phyloP scores from a whole-genome alignment of 2,888 invertebrate genomes.

The Laothoe populi region DNA sequence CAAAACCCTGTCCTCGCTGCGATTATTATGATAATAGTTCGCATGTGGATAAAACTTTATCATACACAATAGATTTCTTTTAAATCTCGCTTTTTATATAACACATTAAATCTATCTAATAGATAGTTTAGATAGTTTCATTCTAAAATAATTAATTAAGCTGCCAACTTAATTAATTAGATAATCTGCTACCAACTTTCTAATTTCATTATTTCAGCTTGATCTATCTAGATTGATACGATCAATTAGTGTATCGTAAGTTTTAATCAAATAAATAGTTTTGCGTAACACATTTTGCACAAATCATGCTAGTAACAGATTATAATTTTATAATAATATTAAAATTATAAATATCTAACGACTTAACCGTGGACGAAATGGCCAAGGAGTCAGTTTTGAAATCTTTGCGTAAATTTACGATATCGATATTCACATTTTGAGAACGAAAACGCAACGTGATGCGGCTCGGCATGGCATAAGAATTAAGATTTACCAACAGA shows the following conservation, averaged over 20 bases:
- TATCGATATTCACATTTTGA: slow-evolving; percentile 7
- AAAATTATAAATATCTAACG: slow-evolving; percentile 10
- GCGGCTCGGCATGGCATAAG: slow-evolving; percentile 10
- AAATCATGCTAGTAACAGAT: slow-evolving; percentile 7
- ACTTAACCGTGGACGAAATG: not conserved
- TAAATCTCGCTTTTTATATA: not conserved
- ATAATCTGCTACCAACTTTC: slow-evolving; percentile 20
- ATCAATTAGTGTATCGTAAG: slow-evolving; percentile 12
- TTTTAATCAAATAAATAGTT: slow-evolving; percentile 17
- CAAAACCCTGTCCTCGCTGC: no score
- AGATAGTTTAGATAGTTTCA: not conserved
- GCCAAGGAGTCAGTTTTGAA: slow-evolving; percentile 13
- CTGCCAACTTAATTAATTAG: slow-evolving; percentile 15
- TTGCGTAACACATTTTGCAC: slow-evolving; percentile 18
- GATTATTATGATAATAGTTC: no score
- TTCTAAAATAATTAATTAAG: slow-evolving; percentile 13
- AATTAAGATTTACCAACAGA: slow-evolving; percentile 18
- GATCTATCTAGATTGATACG: slow-evolving; percentile 15
- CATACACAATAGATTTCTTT: no score
- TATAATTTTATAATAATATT: slow-evolving; percentile 22
- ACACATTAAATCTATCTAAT: not conserved
- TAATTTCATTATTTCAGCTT: slow-evolving; percentile 11
- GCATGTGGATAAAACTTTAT: no score
- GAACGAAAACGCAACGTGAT: slow-evolving; percentile 21
- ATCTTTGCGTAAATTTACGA: slow-evolving; percentile 1